Percentiles rank a stretch among this genome's conserved stretches.
These are phyloP conservation scores for Drosophila mulleri DNA, from an alignment of 2,888 invertebrate species.

Conservation along the genomic window DNA sequence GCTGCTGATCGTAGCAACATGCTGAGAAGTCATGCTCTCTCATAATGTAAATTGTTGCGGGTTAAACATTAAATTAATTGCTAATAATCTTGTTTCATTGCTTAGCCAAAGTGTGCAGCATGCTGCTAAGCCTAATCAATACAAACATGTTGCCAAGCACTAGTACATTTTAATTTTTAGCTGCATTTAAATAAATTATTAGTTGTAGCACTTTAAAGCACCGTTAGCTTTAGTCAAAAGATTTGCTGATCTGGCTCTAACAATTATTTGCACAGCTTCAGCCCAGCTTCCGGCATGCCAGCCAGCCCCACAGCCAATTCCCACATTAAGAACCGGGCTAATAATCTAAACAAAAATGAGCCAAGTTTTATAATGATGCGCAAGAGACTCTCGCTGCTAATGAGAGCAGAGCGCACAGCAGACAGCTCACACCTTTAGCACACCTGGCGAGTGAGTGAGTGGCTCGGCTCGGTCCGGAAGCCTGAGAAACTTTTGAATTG, in stretches of 20 bases:
- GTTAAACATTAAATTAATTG: background rate
- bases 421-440: conserved; percentile 13
- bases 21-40: conserved; percentile 33
- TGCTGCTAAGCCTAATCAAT: background rate
- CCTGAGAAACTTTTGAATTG: conserved; percentile 79
- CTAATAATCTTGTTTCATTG: background rate
- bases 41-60: background rate
- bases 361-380: conserved; percentile 54
- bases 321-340: conserved; percentile 70
- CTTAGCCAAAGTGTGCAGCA: background rate
- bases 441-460: no score
- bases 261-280: conserved; percentile 4
- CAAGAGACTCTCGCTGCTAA: conserved; percentile 57
- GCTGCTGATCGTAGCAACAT: conserved; percentile 29
- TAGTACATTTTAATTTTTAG: no score
- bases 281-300: conserved; percentile 20
- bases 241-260: conserved; percentile 6
- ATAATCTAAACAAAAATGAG: conserved; percentile 70
- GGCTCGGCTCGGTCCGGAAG: conserved; percentile 34
- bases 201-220: background rate
- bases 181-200: no score
- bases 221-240: conserved; percentile 8
- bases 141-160: background rate
- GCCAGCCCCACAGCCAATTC: conserved; percentile 33
- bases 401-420: conserved; percentile 59